phyloP scores from a whole-genome alignment of 1,140 invertebrate species.

The Drosophila chauvacae region DNA sequence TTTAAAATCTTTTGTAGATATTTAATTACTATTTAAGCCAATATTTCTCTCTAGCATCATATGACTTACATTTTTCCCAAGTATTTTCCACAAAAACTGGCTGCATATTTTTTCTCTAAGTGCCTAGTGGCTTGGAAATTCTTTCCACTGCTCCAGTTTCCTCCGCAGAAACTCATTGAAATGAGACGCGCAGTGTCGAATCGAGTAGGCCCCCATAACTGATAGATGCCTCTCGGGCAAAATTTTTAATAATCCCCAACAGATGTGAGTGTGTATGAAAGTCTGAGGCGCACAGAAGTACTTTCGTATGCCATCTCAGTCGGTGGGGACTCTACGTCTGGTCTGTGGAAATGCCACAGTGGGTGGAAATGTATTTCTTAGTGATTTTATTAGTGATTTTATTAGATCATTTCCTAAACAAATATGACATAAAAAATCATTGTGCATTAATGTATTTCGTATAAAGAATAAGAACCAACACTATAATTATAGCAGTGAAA shows the following conservation, averaged over 20 bases:
- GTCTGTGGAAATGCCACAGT: neutral
- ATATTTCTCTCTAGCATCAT: neutral
- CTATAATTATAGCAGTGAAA: no score
- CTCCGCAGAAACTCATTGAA: constrained; percentile 67
- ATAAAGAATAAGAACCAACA: no score
- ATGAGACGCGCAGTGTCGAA: constrained; percentile 66
- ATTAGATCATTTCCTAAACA: neutral
- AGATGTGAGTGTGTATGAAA: constrained; percentile 10
- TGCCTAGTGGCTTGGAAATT: constrained; percentile 5
- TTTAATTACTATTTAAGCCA: neutral
- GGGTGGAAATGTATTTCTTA: neutral
- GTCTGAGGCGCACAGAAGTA: neutral
- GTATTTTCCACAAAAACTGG: neutral
- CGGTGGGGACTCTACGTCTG: neutral
- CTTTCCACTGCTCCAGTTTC: neutral
- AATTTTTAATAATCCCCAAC: constrained; percentile 76
- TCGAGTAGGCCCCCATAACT: constrained; percentile 56
- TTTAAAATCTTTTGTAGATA: neutral
- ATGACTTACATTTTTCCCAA: neutral
- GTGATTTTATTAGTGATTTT: neutral
- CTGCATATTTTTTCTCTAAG: neutral
- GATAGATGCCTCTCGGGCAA: constrained; percentile 73
- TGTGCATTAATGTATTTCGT: no score
- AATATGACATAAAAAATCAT: neutral
- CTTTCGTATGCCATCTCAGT: constrained; percentile 10